phyloP scores from a whole-genome alignment of 2,113 vertebrate species.

The Origma solitaria region DNA sequence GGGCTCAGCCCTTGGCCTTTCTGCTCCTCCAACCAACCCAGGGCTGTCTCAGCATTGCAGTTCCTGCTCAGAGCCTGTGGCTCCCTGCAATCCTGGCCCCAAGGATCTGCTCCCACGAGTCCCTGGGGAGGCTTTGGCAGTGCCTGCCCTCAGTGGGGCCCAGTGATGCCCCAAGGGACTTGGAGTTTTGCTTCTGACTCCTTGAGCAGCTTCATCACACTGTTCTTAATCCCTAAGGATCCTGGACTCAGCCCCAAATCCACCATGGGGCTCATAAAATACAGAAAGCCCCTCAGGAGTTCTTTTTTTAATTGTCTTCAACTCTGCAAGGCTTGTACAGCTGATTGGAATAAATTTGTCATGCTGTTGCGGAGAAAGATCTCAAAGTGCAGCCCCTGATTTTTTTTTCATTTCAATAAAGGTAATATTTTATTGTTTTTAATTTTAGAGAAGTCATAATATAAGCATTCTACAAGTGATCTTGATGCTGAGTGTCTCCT shows the following conservation, averaged over 20 bases:
- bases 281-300: background rate
- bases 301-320: background rate
- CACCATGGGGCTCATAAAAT: background rate
- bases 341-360: background rate
- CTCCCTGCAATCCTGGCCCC: background rate
- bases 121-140: background rate
- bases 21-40: too few species aligned
- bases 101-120: background rate
- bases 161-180: background rate
- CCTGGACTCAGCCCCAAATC: background rate
- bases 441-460: background rate
- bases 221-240: background rate
- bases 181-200: background rate
- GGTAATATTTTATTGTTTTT: background rate
- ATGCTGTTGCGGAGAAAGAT: background rate
- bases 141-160: background rate
- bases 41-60: too few species aligned
- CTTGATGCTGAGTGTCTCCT: background rate
- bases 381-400: background rate
- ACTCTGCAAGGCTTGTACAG: background rate
- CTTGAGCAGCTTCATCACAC: background rate
- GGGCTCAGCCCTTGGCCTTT: too few species aligned
- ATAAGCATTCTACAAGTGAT: background rate
- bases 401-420: background rate
- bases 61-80: background rate